Base-by-base conservation (phyloP, 1,140 invertebrate species). In the Drosophila truncata region DNA sequence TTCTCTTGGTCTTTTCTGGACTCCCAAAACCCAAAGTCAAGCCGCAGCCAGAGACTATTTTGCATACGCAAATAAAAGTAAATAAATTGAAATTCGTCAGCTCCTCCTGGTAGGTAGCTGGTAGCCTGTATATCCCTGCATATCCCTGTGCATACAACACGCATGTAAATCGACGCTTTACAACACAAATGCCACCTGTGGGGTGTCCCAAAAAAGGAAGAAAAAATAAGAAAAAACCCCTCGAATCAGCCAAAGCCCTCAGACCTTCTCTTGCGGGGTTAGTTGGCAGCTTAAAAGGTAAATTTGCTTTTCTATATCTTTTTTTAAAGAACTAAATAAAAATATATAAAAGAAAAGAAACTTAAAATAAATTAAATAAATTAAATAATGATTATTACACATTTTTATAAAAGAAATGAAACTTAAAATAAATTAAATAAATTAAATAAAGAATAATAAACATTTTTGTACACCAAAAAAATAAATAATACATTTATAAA, bases 51-150 rank as follows among this genome's bases (percentile, higher is more conserved):
- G 33, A 55, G 52, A 79, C 75, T 87, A 82, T 87, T 86, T 86
- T 86, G 83, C 83, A 86, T 87, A 86, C 70, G 70, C 62, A 86
- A 86, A 86, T 82, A 86, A 87, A 87, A 87, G 78, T 87, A 86
- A 87, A 86, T 86, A 86, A 86, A 86, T 86, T 86, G 82, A 86
- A 86, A 86, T 87, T 60, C 75, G 78, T 71, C 75, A 77, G 41
- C 52, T 20, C 35, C 14, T 20, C 18, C 27, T 11, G 11, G 35
- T 14, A 23, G 33, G 31, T 14, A 5, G 42, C 27, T 11, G 11
- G 35, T 14, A 23, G 33, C 50, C 20, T 6, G 20, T 35, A 42
- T 44, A 44, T 42, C 47, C 41, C 31, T 60, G 42, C 54, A 73
- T 57, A 42, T 44, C 50, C 47, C 47, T 44, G 37, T 60, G 42